Evolutionary conservation across 2,888 invertebrate species (phyloP).

Genomic region (Chorisops tibialis): DNA sequence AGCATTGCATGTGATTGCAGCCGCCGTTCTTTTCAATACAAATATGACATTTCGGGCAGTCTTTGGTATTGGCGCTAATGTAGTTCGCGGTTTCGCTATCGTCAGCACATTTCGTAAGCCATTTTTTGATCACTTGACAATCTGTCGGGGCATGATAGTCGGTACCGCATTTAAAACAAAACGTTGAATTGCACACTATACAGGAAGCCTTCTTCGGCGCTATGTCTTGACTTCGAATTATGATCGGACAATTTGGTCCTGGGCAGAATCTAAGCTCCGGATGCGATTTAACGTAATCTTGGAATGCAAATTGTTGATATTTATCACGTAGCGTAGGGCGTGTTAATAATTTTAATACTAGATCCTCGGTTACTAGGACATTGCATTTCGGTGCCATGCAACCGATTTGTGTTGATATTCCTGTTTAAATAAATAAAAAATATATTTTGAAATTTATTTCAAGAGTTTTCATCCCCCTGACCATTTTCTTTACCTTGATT

Average conservation of each 20-base stretch:
- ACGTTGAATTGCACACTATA: constrained; percentile 80
- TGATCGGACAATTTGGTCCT: constrained; percentile 90
- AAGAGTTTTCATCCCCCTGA: too few relatives aligned
- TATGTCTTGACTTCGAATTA: constrained; percentile 79
- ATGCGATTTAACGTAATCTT: constrained; percentile 93
- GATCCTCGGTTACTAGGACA: constrained; percentile 93
- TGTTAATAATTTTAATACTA: constrained; percentile 81
- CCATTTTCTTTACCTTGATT: constrained; percentile 64
- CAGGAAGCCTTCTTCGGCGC: constrained; percentile 86
- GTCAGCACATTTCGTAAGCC: constrained; percentile 99
- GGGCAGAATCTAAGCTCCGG: constrained; percentile 91
- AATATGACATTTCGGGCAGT: constrained; percentile 98
- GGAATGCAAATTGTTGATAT: constrained; percentile 93
- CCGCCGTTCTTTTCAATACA: constrained; percentile 99
- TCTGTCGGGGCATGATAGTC: constrained; percentile 99
- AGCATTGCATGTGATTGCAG: constrained; percentile 99
- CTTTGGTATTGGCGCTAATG: constrained; percentile 95
- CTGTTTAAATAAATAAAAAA: constrained; percentile 46
- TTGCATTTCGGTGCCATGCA: constrained; percentile 97
- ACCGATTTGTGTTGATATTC: constrained; percentile 79
- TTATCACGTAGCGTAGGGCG: constrained; percentile 82
- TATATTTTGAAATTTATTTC: too few relatives aligned
- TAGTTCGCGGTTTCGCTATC: constrained; percentile 99
- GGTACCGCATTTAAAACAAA: constrained; percentile 94
- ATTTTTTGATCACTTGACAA: constrained; percentile 90